Base-by-base conservation (phyloP, 1,140 invertebrate genomes). In the Lepidurus packardi region DNA sequence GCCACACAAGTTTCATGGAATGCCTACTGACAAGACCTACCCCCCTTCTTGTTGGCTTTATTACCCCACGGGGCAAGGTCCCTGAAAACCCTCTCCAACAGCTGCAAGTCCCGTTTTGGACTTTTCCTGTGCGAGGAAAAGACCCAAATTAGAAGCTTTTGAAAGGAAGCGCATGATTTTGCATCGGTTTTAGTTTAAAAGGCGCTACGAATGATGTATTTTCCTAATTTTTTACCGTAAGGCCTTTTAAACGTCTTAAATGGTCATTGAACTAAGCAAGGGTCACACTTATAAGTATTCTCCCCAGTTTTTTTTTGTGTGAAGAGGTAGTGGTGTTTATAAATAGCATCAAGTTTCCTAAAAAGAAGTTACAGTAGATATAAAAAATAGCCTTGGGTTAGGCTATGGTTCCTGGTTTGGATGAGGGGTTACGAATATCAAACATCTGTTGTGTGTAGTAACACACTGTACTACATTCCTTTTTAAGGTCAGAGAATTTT, bases 361-460 rank as follows among this genome's bases (percentile, higher is more conserved):
- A 10, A 47, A 0, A 65, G 53, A 21, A 65, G 1, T 9, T 21
- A 9, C 6, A 9, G 21, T 7, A 65, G 0, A 65, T n/a, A 65
- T n/a, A 9, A 16, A 65, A 21, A n/a, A 21, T 7, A 65, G 53
- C 53, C 53, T 65, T 65, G 21, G 16, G 53, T 13, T 21, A 65
- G 16, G 16, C 16, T 21, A 21, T 65, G 53, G 53, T 65, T 65
- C 53, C 53, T 65, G 53, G 53, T 65, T 65, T 13, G 53, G 7
- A 5, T n/a, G 21, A 65, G 16, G 47, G 53, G 53, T 65, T 13
- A 65, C 53, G 53, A 65, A 65, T 65, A 5, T 65, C 53, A 21
- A 65, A 65, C 53, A 65, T 65, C 53, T 65, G 53, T 65, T 65
- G 53, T 65, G 53, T 65, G 21, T 65, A n/a, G 21, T 13, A 21